phyloP scores from a whole-genome alignment of 1,140 invertebrate genomes.

The Vanessa atalanta region DNA sequence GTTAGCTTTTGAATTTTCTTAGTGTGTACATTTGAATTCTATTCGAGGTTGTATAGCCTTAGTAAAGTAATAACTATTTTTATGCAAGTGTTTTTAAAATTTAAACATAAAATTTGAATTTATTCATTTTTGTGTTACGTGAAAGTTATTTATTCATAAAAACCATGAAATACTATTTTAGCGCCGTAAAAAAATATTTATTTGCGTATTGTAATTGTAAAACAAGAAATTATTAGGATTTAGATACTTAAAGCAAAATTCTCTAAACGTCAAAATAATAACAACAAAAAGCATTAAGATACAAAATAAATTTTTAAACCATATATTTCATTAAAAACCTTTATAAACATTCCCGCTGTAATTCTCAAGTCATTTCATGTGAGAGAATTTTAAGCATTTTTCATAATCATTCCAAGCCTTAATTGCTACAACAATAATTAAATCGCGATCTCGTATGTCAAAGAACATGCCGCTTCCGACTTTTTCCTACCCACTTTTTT shows the following conservation, averaged over 20 bases:
- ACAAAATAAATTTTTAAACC: not conserved
- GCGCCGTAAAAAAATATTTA: no score
- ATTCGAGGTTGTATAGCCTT: not conserved
- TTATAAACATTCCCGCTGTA: not conserved
- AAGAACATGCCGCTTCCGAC: conserved; percentile 4
- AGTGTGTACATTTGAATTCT: conserved; percentile 3
- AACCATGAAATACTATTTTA: no score
- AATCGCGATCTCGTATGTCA: conserved; percentile 12
- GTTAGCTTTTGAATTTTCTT: conserved; percentile 30
- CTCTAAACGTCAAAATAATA: no score
- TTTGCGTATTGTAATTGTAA: no score
- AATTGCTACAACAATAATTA: conserved; percentile 21
- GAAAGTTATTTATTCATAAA: no score
- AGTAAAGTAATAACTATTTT: not conserved
- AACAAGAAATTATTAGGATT: no score
- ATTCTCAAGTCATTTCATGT: not conserved
- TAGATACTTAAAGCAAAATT: no score
- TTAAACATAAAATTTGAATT: no score
- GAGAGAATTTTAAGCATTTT: conserved; percentile 7
- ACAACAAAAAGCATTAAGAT: no score
- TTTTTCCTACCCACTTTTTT: conserved; percentile 12
- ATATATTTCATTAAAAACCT: not conserved
- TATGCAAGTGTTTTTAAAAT: no score
- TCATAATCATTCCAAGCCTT: not conserved
- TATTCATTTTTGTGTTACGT: no score